Conservation (phyloP, 2,113 vertebrate genomes). For the Paramormyrops kingsleyae region DNA sequence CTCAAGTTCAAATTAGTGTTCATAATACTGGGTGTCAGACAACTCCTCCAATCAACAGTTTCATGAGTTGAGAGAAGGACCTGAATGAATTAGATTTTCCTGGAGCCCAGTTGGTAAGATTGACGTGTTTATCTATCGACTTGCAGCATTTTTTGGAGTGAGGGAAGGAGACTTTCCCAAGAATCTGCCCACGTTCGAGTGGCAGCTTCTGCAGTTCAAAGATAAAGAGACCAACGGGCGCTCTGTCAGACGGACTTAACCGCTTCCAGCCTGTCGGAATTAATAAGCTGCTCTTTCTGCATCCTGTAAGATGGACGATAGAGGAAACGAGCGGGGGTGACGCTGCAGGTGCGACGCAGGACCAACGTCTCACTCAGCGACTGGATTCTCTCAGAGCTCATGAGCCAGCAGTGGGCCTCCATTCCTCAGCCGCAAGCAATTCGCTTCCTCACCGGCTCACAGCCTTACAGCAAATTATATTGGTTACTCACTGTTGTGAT, state of each 20-base stretch:
- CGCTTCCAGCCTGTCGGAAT: not conserved
- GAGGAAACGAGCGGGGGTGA: not conserved
- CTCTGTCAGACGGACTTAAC: not conserved
- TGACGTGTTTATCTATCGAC: not conserved
- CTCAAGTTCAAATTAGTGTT: not conserved
- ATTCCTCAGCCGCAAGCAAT: not conserved
- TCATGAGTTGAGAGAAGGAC: not conserved
- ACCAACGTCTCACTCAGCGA: not conserved
- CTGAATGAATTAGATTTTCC: not conserved
- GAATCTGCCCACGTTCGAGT: not conserved
- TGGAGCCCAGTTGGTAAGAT: not conserved
- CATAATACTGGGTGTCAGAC: not conserved
- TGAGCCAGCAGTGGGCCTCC: not conserved
- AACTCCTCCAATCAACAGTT: not conserved
- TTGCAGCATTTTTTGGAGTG: not conserved
- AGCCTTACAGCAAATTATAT: not conserved
- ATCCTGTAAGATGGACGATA: not conserved
- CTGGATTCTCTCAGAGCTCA: not conserved
- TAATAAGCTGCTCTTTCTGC: not conserved
- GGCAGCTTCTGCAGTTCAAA: not conserved
- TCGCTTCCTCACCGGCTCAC: not conserved
- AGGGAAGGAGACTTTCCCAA: not conserved
- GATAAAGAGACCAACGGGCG: not conserved
- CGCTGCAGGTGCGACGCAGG: not conserved
- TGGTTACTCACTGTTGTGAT: not conserved